Base-by-base conservation (phyloP, 2,797 vertebrate species). In the Spondyliosoma cantharus region DNA sequence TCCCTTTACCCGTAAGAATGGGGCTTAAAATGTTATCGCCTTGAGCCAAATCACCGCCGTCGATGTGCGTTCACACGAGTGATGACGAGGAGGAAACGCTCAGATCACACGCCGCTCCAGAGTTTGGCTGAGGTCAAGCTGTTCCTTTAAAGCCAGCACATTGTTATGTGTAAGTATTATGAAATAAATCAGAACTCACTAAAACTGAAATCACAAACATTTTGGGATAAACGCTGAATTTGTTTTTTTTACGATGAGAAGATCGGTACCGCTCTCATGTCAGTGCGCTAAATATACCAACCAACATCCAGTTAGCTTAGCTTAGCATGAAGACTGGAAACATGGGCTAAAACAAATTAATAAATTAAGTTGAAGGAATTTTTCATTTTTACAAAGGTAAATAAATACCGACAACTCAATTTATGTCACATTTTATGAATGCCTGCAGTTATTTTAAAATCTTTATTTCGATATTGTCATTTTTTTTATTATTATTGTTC, bases 21-120 rank as follows among this genome's bases (percentile, higher is more conserved):
- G 64, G 57, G 24, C 54, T 67, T 50, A 62, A 82, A 77, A 57
- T 50, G 48, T 57, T 59, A 52, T 61, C 19, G 24, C 67, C 57
- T 52, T 2, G 13, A 72, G 63, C 42, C 42, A 76, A 71, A 29
- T 37, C 42, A 32, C 70, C 59, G 0, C 63, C 16, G 63, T 57
- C 12, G 37, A 7, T 37, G 37, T 37, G 7, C 15, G 43, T 27
- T 53, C 58, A 56, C 2, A 46, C 52, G 29, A 48, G 42, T 3
- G 58, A 66, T 64, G 68, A 70, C 17, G 1, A 24, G 53, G 50
- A 42, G 17, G 24, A 37, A 6, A 37, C 29, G 43, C 14, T 49
- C 49, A 71, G 50, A 27, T 56, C 5, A 43, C 11, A 48, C 2
- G 25, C 46, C 45, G 61, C 15, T 67, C n/a, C 3, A 15, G 7